A percentile compares a stretch with the other conserved stretches of the same genome.
Evolutionary conservation across 2,113 vertebrate species (phyloP).

Genomic region (Pygoscelis antarcticus): DNA sequence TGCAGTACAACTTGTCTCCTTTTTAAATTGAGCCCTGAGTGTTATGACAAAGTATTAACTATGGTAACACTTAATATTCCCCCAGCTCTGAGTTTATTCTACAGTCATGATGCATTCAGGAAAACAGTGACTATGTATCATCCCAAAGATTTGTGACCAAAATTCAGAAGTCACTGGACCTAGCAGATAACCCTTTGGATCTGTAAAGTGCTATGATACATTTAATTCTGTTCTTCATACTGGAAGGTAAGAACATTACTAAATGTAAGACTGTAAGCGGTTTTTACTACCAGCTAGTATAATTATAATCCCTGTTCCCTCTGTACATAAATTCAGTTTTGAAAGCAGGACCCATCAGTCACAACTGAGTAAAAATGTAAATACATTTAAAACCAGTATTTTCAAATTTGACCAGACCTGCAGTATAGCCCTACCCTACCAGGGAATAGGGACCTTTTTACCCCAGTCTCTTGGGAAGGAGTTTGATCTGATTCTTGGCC

Average conservation of each 20-base stretch:
- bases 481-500: neutral
- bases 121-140: neutral
- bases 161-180: neutral
- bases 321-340: neutral
- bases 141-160: neutral
- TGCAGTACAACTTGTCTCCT: neutral
- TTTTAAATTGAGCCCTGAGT: neutral
- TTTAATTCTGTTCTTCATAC: too few relatives aligned
- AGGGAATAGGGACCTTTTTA: neutral
- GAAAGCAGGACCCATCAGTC: neutral
- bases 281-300: neutral
- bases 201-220: neutral
- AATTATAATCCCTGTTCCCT: neutral
- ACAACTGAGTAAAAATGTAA: neutral
- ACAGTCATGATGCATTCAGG: neutral
- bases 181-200: neutral
- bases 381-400: neutral
- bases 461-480: neutral
- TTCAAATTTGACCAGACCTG: neutral
- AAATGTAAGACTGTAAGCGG: neutral
- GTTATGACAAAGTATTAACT: neutral
- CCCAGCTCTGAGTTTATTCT: neutral
- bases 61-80: neutral
- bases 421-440: neutral
- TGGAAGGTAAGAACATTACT: neutral